Percentiles rank a stretch among this genome's conserved stretches.
Conservation (phyloP, 2,113 vertebrate genomes). For the Neodontobutis hainanensis region DNA sequence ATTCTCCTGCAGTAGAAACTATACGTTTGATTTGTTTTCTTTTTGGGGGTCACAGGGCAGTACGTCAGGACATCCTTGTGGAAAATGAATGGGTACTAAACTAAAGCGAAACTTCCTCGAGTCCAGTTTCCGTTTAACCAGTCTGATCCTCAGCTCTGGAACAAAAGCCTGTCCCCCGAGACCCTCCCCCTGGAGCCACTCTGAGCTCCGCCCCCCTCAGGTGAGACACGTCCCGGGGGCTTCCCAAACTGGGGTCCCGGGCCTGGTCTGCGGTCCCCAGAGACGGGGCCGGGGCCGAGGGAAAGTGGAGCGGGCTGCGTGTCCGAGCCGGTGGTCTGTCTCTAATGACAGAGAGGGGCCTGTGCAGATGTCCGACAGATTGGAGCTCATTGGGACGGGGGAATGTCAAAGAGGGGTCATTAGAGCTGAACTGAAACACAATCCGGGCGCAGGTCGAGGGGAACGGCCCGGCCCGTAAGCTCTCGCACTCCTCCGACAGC, state of each 20-base stretch:
- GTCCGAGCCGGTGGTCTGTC: conserved; percentile 61
- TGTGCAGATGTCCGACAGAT: conserved; percentile 82
- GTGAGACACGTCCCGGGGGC: conserved; percentile 48
- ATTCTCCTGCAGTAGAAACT: too few relatives aligned
- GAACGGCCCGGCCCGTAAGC: conserved; percentile 26
- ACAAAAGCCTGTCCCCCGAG: conserved; percentile 68
- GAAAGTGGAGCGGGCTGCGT: conserved; percentile 48
- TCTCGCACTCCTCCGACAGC: conserved; percentile 52
- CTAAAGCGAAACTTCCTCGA: background rate
- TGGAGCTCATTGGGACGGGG: conserved; percentile 57
- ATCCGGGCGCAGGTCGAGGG: conserved; percentile 47
- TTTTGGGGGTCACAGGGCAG: too few relatives aligned
- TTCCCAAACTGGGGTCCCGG: conserved; percentile 50
- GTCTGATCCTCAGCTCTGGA: conserved; percentile 47
- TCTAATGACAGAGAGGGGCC: conserved; percentile 77
- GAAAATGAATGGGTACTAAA: too few relatives aligned
- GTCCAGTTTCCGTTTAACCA: conserved; percentile 51
- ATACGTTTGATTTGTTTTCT: too few relatives aligned
- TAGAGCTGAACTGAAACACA: conserved; percentile 70
- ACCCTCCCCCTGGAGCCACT: conserved; percentile 20
- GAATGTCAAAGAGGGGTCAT: conserved; percentile 70
- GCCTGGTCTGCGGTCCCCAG: conserved; percentile 52
- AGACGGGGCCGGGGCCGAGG: conserved; percentile 48
- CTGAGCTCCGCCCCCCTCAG: conserved; percentile 43
- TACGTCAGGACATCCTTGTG: too few relatives aligned